phyloP scores from a whole-genome alignment of 2,797 vertebrate genomes.

The Clarias laeviceps region DNA sequence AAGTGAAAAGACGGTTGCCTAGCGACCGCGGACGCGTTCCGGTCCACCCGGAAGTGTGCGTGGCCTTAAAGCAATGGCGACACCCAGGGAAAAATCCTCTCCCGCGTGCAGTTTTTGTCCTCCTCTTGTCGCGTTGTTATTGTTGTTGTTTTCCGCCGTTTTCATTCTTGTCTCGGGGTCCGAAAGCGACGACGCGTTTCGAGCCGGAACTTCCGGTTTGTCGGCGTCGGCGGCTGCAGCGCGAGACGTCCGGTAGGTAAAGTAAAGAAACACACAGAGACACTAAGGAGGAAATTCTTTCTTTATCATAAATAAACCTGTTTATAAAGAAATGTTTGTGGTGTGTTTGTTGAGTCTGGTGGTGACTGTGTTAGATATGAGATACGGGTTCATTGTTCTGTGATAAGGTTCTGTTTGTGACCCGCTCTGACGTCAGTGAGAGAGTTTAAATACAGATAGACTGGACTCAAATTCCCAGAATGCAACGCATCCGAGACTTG shows the following conservation, averaged over 20 bases:
- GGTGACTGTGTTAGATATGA: neutral
- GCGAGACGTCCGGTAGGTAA: slow-evolving; percentile 44
- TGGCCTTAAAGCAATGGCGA: slow-evolving; percentile 76
- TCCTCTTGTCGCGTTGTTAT: neutral
- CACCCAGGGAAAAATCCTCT: neutral
- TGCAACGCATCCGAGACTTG: neutral
- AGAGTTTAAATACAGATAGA: neutral
- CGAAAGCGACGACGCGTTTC: neutral
- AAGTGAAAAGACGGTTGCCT: slow-evolving; percentile 60
- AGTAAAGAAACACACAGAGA: neutral
- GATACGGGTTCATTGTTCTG: neutral
- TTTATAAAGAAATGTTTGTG: neutral
- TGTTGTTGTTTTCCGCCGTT: slow-evolving; percentile 2
- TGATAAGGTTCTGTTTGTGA: neutral
- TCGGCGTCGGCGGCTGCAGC: slow-evolving; percentile 13
- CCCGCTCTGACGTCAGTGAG: neutral
- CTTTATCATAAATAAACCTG: too few relatives aligned
- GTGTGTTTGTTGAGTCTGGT: neutral
- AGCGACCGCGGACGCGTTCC: slow-evolving; percentile 68
- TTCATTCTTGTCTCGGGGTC: neutral
- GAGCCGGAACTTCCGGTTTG: slow-evolving; percentile 13
- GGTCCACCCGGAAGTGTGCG: slow-evolving; percentile 75
- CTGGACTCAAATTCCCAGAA: neutral
- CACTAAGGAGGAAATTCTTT: neutral
- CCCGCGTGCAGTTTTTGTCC: slow-evolving; percentile 15